Evolutionary conservation across 2,113 vertebrate species (phyloP).

Genomic region (Sapajus apella): DNA sequence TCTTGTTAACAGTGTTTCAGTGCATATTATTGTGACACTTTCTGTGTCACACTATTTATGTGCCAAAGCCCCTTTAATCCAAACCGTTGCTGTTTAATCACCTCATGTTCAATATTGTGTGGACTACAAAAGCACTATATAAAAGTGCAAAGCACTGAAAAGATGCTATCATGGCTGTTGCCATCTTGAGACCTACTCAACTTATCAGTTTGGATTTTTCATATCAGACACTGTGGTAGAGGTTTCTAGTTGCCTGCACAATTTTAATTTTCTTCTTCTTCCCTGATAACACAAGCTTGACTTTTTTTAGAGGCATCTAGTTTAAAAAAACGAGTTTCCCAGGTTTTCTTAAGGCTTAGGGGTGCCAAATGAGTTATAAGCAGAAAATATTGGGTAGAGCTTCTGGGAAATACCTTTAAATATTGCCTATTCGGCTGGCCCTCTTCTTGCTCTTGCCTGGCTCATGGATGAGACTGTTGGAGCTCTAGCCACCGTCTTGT

Average conservation of each 20-base stretch:
- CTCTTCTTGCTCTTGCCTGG: neutral
- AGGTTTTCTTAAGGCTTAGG: neutral
- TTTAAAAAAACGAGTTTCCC: neutral
- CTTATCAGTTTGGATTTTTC: neutral
- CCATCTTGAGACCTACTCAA: neutral
- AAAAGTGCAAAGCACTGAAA: neutral
- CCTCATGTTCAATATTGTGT: neutral
- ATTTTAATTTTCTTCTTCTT: neutral
- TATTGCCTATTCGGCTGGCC: neutral
- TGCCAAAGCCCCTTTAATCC: neutral
- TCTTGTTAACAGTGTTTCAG: neutral
- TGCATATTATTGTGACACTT: neutral
- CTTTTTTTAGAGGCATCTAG: neutral
- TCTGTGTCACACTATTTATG: neutral
- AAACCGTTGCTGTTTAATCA: neutral
- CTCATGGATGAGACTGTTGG: neutral
- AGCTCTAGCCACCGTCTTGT: neutral
- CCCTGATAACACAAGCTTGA: neutral
- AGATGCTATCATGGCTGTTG: neutral
- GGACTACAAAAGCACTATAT: neutral
- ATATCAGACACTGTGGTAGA: neutral
- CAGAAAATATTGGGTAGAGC: neutral
- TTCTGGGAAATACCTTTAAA: neutral
- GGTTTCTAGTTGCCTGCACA: neutral
- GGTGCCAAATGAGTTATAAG: neutral